Conservation (phyloP, 2,888 invertebrate species). For the Sclerodermus sp. region DNA sequence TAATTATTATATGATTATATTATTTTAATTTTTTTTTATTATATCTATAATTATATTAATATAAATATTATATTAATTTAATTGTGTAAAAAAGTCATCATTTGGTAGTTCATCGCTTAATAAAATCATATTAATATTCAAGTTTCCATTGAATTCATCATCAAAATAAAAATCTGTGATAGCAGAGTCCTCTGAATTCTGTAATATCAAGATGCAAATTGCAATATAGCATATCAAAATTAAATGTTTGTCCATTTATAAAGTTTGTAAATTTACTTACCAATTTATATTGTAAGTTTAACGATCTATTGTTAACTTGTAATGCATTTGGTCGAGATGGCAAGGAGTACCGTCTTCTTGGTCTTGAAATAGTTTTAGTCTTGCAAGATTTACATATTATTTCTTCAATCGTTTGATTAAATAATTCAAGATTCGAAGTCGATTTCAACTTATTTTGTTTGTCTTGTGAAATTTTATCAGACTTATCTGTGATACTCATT, state of each 20-base stretch:
- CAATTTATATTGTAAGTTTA: too few species aligned
- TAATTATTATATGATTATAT: not conserved
- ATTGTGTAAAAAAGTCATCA: slow-evolving; percentile 22
- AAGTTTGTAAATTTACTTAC: slow-evolving; percentile 26
- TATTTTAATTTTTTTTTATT: not conserved
- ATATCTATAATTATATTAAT: not conserved
- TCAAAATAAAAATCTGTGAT: slow-evolving; percentile 48
- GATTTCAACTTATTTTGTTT: too few species aligned
- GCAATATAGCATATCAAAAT: too few species aligned
- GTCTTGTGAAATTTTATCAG: too few species aligned
- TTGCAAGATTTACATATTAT: slow-evolving; percentile 32
- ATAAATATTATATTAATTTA: not conserved
- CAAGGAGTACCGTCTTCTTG: slow-evolving; percentile 41
- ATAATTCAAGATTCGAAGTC: not conserved
- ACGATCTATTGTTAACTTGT: too few species aligned
- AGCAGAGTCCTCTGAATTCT: slow-evolving; percentile 33
- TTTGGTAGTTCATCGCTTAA: slow-evolving; percentile 30
- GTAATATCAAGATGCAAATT: slow-evolving; percentile 13
- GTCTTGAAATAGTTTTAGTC: slow-evolving; percentile 22
- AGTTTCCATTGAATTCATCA: slow-evolving; percentile 43
- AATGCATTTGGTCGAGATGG: slow-evolving; percentile 38
- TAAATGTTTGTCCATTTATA: too few species aligned
- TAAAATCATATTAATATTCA: slow-evolving; percentile 44
- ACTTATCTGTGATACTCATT: too few species aligned
- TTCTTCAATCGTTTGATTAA: slow-evolving; percentile 6